phyloP scores from a whole-genome alignment of 2,113 vertebrate species.

The Coregonus clupeaformis region DNA sequence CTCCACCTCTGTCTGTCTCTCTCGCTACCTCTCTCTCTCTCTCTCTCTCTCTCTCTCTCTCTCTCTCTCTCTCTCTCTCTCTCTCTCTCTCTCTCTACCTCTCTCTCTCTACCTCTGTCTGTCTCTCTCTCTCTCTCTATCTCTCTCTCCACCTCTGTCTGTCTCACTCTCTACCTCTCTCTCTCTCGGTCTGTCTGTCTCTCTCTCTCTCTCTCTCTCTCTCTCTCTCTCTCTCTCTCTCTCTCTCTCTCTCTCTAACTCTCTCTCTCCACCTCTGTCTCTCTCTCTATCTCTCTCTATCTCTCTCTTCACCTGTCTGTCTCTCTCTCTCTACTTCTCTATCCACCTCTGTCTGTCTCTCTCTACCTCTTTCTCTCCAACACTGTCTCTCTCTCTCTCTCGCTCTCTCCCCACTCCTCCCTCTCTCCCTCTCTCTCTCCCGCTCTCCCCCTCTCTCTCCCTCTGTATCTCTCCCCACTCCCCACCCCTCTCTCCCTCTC shows the following conservation, averaged over 20 bases:
- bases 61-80: background rate
- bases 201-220: background rate
- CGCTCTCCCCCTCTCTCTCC: background rate
- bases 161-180: background rate
- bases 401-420: too few species aligned
- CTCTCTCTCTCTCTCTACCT: background rate
- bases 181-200: background rate
- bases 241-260: background rate
- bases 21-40: background rate
- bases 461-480: background rate
- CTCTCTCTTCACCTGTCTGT: too few species aligned
- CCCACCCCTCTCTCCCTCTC: background rate
- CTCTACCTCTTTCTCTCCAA: too few species aligned
- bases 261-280: background rate
- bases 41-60: background rate
- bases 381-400: background rate
- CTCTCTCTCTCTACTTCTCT: too few species aligned
- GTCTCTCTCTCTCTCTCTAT: too few species aligned
- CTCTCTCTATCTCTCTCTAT: background rate
- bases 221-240: background rate
- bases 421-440: background rate
- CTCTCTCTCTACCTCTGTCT: too few species aligned
- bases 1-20: too few species aligned
- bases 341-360: background rate
- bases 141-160: too few species aligned